Evolutionary conservation across 2,113 vertebrate species (phyloP), one percentile per base, ranked within the genome.

Genomic region (Pangasianodon hypophthalmus): DNA sequence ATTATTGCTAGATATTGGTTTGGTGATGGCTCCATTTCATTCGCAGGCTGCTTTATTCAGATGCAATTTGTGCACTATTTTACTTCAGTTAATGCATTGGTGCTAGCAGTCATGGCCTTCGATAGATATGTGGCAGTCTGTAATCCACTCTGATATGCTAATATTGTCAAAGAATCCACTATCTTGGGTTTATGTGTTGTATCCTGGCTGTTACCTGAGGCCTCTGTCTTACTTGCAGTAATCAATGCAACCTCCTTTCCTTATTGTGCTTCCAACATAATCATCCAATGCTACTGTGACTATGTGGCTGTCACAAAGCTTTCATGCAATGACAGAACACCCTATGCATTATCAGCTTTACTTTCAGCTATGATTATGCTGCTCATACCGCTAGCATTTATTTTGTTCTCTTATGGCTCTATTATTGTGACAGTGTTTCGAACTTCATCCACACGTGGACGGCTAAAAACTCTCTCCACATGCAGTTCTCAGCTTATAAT

Each of bases 401-500:
- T 95, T 18, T 9, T 94, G 19, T 94, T 95, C 60, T 95, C 94
- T 13, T 96, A 95, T 37, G 26, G 26, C 4, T 77, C 79, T n/a
- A 95, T 96, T n/a, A 50, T 94, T 54, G n/a, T 86, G 14, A 84
- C 91, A 18, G 92, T 95, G 0, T 1, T 92, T 10, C 91, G 44
- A 6, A 93, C 94, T 13, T 87, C 93, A 41, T 89, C n/a, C 75
- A 0, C 88, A 1, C 85, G 92, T 83, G 88, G 92, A 0, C 85
- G 92, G 6, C 11, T 91, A 0, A 96, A 96, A 87, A 62, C 94
- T 52, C 64, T 95, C 48, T 95, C 94, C 46, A 96, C 95, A 18
- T 95, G 95, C 69, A 95, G 93, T 29, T n/a, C 94, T 69, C 95
- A 96, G 48, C 89, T 96, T 21, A 92, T 95, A 0, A 93, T 96